phyloP scores from a whole-genome alignment of 2,113 vertebrate species.

The Bubo blakistoni region DNA sequence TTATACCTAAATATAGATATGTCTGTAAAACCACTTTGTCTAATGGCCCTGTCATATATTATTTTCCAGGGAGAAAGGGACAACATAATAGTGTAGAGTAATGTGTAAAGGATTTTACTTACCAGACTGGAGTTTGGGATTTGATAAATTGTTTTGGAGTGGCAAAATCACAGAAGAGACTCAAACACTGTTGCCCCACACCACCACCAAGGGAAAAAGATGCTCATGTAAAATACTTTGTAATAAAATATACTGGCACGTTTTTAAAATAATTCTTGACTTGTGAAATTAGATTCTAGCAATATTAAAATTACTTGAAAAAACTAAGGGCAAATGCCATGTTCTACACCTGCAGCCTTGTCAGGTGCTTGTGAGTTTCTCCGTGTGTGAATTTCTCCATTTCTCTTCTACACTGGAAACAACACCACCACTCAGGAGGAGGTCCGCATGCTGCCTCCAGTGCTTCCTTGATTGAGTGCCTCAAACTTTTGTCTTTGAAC shows the following conservation, averaged over 20 bases:
- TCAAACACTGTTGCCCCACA: neutral
- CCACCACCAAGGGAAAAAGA: neutral
- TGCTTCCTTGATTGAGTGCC: neutral
- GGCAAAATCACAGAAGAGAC: neutral
- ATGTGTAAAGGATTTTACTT: neutral
- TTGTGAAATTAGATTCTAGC: neutral
- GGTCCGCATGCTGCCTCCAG: neutral
- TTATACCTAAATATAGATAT: conserved; percentile 47
- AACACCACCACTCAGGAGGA: neutral
- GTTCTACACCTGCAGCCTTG: neutral
- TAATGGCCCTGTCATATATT: neutral
- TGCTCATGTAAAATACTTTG: neutral
- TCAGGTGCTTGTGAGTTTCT: neutral
- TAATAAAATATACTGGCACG: neutral
- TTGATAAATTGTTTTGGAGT: neutral
- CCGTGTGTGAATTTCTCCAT: neutral
- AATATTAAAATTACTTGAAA: neutral
- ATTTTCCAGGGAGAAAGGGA: neutral
- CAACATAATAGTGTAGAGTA: neutral
- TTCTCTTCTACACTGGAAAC: neutral
- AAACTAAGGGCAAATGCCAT: neutral
- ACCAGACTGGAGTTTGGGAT: neutral
- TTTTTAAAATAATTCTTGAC: neutral
- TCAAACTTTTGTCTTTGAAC: neutral
- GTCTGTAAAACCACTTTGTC: conserved; percentile 1